Percentiles rank a stretch among this genome's conserved stretches.
These are phyloP conservation scores for Archips crataeganus DNA, from an alignment of 2,888 invertebrate genomes.

Conservation along the genomic window DNA sequence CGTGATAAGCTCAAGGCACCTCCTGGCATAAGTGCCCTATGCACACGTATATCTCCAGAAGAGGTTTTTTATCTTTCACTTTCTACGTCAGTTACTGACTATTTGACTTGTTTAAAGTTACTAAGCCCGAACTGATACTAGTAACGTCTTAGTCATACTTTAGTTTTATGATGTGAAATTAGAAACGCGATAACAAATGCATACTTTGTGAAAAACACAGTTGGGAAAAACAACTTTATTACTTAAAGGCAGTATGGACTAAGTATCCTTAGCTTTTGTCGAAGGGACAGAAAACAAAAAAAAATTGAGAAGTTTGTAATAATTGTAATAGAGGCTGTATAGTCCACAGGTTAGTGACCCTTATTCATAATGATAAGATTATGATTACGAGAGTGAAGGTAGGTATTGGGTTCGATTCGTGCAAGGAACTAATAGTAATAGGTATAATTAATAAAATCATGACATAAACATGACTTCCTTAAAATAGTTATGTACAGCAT, in stretches of 20 bases:
- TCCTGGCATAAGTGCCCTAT: no score
- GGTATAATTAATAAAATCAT: background rate
- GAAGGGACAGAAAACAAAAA: background rate
- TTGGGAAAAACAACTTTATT: background rate
- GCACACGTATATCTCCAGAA: background rate
- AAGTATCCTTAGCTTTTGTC: background rate
- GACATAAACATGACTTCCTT: background rate
- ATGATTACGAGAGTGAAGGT: background rate
- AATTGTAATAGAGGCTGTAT: background rate
- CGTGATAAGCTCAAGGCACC: no score
- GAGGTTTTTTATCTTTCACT: background rate
- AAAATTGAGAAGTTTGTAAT: background rate
- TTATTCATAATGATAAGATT: background rate
- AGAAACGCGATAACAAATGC: conserved; percentile 6
- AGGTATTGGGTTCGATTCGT: background rate
- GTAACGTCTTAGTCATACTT: conserved; percentile 7
- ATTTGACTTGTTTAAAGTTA: background rate
- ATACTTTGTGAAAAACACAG: background rate
- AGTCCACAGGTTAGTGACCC: background rate
- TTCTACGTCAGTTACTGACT: background rate
- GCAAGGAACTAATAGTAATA: background rate
- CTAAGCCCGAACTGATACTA: background rate
- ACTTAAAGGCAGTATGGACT: background rate
- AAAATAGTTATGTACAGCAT: background rate
- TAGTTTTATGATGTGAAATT: conserved; percentile 5